Conservation (phyloP, 2,113 vertebrate species). For the Thalassoma bifasciatum region DNA sequence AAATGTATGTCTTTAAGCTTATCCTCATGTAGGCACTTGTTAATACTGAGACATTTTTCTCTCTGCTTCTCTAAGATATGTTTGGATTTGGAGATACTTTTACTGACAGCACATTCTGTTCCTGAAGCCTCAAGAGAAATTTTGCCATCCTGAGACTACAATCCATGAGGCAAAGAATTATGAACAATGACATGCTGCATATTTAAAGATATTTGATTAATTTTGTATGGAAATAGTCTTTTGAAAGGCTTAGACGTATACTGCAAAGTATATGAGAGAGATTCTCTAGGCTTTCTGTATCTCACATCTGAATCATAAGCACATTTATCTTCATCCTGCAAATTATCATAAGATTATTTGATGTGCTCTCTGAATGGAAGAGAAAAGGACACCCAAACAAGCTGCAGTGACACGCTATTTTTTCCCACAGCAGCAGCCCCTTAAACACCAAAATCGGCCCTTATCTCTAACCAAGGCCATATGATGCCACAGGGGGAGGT, state of each 20-base stretch:
- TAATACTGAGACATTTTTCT: constrained; percentile 29
- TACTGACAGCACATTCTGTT: constrained; percentile 11
- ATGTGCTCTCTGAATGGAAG: neutral
- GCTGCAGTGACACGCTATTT: constrained; percentile 12
- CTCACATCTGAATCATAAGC: too few relatives aligned
- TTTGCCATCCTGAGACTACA: constrained; percentile 40
- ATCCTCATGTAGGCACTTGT: too few relatives aligned
- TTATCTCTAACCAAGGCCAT: constrained; percentile 69
- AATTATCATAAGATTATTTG: neutral
- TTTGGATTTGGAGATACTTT: constrained; percentile 14
- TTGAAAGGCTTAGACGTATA: too few relatives aligned
- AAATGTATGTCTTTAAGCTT: too few relatives aligned
- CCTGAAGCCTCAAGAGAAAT: constrained; percentile 49
- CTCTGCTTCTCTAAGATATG: neutral
- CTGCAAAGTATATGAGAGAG: too few relatives aligned
- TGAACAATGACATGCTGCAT: too few relatives aligned
- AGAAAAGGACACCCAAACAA: constrained; percentile 3
- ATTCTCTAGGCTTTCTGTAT: too few relatives aligned
- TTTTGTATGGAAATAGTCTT: too few relatives aligned
- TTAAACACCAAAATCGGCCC: constrained; percentile 7
- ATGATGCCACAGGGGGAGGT: constrained; percentile 57
- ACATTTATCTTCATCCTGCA: neutral
- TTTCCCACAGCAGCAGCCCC: constrained; percentile 13
- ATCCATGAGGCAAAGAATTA: constrained; percentile 19
- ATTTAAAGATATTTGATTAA: too few relatives aligned